Percentiles rank a stretch among this genome's conserved stretches.
Conservation (phyloP, 1,140 invertebrate species). For the Bombyx mandarina region DNA sequence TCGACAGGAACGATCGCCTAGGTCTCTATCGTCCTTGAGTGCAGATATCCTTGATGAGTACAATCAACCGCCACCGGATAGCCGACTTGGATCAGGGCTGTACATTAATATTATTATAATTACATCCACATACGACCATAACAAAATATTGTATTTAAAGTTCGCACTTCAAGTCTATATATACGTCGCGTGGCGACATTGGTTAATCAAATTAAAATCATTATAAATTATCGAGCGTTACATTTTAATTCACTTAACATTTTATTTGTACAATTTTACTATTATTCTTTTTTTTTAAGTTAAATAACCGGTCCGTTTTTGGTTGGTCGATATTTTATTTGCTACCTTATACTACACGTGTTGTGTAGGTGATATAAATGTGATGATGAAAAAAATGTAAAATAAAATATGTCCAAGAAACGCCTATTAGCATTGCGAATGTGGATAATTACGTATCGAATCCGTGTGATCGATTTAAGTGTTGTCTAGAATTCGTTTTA, state of each 20-base stretch:
- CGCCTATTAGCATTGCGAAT: conserved; percentile 37
- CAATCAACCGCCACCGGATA: conserved; percentile 68
- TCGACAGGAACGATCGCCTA: conserved; percentile 52
- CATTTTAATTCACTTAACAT: no score
- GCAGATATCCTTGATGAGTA: conserved; percentile 69
- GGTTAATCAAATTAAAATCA: no score
- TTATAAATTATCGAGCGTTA: no score
- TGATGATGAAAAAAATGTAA: conserved; percentile 51
- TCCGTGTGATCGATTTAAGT: no score
- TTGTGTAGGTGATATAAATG: conserved; percentile 43
- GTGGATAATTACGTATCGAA: conserved; percentile 3
- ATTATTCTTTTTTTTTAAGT: no score
- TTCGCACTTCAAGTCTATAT: no score
- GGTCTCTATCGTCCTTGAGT: conserved; percentile 62
- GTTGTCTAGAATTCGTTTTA: no score
- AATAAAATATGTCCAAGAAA: conserved; percentile 40
- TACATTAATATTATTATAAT: conserved; percentile 29
- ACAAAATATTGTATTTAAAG: no score
- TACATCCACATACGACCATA: no score
- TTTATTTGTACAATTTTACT: no score
- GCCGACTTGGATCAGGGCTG: conserved; percentile 49
- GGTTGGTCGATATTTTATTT: conserved; percentile 1
- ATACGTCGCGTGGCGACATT: no score
- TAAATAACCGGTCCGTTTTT: neutral
- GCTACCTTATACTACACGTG: conserved; percentile 33